A percentile compares a stretch with the other conserved stretches of the same genome.
phyloP scores from a whole-genome alignment of 2,797 vertebrate species.

The Arremon aurantiirostris region DNA sequence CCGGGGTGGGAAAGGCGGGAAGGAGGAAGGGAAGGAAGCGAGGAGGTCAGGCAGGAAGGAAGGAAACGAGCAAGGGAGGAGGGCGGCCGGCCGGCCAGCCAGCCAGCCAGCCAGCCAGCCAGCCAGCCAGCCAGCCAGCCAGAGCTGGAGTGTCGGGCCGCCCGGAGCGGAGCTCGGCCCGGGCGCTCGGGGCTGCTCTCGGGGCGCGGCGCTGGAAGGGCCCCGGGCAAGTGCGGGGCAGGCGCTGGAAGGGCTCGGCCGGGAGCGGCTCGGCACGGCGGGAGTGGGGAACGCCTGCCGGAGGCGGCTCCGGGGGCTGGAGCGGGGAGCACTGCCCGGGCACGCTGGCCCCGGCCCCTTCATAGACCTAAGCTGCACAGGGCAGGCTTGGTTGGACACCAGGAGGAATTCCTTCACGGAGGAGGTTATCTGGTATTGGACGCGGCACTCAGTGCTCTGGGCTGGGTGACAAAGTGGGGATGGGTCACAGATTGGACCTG shows the following conservation, averaged over 20 bases:
- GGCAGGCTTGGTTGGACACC: rapidly evolving
- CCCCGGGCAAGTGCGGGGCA: not conserved
- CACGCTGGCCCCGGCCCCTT: not conserved
- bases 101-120: no score
- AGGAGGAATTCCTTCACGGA: not conserved
- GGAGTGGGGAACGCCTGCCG: not conserved
- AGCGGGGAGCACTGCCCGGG: not conserved
- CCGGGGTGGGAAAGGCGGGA: not conserved
- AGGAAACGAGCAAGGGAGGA: not conserved
- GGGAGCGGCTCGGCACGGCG: not conserved
- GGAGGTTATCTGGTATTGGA: rapidly evolving
- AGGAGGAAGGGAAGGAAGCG: not conserved
- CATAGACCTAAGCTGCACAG: rapidly evolving
- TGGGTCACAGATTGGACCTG: not conserved
- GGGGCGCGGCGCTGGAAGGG: not conserved
- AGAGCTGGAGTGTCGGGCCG: not conserved
- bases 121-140: not conserved
- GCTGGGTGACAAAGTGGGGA: no score
- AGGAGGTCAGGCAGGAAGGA: not conserved
- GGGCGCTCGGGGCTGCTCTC: not conserved
- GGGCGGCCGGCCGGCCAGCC: not conserved
- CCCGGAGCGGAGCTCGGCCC: not conserved
- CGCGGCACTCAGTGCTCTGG: not conserved
- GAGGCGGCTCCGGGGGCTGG: not conserved
- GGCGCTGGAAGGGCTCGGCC: not conserved